A percentile compares a stretch with the other conserved stretches of the same genome.
Evolutionary conservation across 2,113 vertebrate genomes (phyloP).

Genomic region (Hassar affinis): DNA sequence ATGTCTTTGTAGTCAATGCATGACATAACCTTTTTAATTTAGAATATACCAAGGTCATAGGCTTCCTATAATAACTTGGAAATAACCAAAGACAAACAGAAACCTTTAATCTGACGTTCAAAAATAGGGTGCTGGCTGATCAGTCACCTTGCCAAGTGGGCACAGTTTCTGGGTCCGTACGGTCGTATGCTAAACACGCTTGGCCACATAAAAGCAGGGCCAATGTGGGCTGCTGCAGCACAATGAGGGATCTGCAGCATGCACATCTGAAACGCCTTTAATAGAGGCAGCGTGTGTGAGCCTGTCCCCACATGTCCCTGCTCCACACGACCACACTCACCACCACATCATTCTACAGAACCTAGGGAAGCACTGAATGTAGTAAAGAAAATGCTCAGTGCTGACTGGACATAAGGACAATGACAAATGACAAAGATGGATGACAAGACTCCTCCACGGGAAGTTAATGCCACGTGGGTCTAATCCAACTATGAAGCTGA

Average conservation of each 20-base stretch:
- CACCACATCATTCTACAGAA: slow-evolving; percentile 26
- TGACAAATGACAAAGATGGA: neutral
- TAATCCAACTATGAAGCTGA: slow-evolving; percentile 7
- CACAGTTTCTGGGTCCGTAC: slow-evolving; percentile 49
- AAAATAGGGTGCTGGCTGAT: slow-evolving; percentile 58
- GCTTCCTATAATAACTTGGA: slow-evolving; percentile 65
- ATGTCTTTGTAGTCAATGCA: slow-evolving; percentile 57
- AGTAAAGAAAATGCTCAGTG: neutral
- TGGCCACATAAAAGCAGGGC: slow-evolving; percentile 60
- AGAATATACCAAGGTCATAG: slow-evolving; percentile 61
- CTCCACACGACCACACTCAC: slow-evolving; percentile 27
- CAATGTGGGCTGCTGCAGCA: slow-evolving; percentile 64
- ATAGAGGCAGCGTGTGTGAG: slow-evolving; percentile 50
- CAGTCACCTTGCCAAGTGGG: slow-evolving; percentile 49
- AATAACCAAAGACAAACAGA: slow-evolving; percentile 71
- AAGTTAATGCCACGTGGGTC: neutral
- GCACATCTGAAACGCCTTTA: slow-evolving; percentile 43
- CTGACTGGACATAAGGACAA: slow-evolving; percentile 6
- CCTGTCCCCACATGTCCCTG: slow-evolving; percentile 50
- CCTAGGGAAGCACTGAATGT: neutral
- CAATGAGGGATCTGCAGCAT: slow-evolving; percentile 60
- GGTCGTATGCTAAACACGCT: slow-evolving; percentile 56
- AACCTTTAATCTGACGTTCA: slow-evolving; percentile 66
- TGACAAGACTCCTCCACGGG: neutral
- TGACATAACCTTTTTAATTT: slow-evolving; percentile 66